Evolutionary conservation across 2,113 vertebrate genomes (phyloP), one percentile per base, ranked within the genome.

Genomic region (Athene cunicularia): DNA sequence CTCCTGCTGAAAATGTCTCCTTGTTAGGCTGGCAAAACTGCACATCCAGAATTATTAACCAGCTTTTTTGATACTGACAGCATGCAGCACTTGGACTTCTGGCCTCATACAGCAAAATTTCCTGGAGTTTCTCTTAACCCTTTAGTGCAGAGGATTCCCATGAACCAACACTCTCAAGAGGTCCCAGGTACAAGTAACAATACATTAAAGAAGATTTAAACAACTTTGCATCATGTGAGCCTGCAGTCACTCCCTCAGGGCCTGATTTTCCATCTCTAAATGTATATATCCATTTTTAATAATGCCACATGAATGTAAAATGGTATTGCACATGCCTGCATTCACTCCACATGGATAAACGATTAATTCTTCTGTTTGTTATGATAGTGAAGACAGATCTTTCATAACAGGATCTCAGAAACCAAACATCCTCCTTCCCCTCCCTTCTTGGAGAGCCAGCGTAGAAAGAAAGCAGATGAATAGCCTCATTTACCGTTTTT

Each of bases 401-500:
- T 93, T 91, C 84, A 58, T 75, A 95, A 94, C 84, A 95, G 93
- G 84, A 95, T 93, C 68, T 88, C 55, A 87, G 84, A 94, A 92
- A 85, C 74, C 80, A 94, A 96, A 93, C 91, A 92, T 95, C 88
- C 90, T 93, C 41, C 62, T 95, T 82, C 74, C 76, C 67, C 84
- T 93, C 72, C 86, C 41, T 77, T 80, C 66, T 81, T 56, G 27
- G 35, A 79, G 35, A 85, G 63, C 45, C 88, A 72, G 50, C 19
- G 16, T 73, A 50, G 56, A 86, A 83, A 90, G 50, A 73, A 90
- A 73, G 86, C 84, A 95, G 80, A 88, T 63, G 49, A 92, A 85
- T 32, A 41, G 56, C 52, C 43, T 85, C 45, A 67, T 97, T 96
- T 98, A 99, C 99, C 97, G 99, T 99, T 98, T 99, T 99, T 4